A percentile compares a stretch with the other conserved stretches of the same genome.
Evolutionary conservation across 2,113 vertebrate genomes (phyloP).

Genomic region (Gila orcuttii): DNA sequence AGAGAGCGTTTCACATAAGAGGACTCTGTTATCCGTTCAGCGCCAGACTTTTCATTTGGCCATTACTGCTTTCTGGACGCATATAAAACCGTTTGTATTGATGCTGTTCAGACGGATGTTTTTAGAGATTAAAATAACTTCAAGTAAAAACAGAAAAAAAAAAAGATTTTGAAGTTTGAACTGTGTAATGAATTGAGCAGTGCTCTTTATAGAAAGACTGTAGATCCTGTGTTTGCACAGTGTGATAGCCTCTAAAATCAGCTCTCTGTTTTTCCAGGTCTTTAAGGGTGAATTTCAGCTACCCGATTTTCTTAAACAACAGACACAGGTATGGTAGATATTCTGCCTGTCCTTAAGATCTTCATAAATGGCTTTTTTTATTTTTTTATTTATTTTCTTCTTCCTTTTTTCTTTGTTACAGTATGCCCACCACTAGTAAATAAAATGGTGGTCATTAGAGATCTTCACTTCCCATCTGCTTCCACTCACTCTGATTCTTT

Average conservation of each 20-base stretch:
- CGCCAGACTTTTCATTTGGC: not conserved
- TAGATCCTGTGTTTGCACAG: conserved; percentile 42
- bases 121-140: not conserved
- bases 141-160: not conserved
- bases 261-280: conserved; percentile 85
- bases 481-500: conserved; percentile 34
- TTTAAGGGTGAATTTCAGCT: conserved; percentile 98
- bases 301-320: conserved; percentile 95
- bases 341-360: conserved; percentile 69
- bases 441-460: conserved; percentile 30
- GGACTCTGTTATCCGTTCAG: conserved; percentile 23
- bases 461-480: conserved; percentile 56
- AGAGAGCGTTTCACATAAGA: conserved; percentile 32
- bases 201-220: conserved; percentile 7
- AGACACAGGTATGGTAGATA: conserved; percentile 87
- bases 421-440: conserved; percentile 26
- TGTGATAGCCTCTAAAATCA: conserved; percentile 65
- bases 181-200: conserved; percentile 2
- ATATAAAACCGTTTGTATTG: not conserved
- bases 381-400: conserved; percentile 45
- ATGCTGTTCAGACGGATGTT: conserved; percentile 1
- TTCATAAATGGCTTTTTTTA: conserved; percentile 37
- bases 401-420: conserved; percentile 44
- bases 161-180: not conserved
- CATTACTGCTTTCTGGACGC: conserved; percentile 12